Evolutionary conservation across 2,888 invertebrate genomes (phyloP).

Genomic region (Drosophila planitibia): DNA sequence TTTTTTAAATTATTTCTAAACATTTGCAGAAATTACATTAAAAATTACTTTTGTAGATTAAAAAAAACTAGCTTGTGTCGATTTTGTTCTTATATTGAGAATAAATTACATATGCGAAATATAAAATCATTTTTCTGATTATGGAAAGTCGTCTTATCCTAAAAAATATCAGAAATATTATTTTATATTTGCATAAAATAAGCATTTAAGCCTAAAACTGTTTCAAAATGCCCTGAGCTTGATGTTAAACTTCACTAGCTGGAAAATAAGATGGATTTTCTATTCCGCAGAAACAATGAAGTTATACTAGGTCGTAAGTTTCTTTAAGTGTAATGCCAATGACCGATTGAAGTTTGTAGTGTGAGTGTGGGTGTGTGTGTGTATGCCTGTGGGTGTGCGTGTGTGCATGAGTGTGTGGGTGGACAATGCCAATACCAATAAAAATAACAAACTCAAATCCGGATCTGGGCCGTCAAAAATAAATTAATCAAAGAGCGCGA

Average conservation of each 20-base stretch:
- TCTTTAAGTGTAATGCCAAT: conserved; percentile 12
- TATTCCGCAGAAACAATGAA: not conserved
- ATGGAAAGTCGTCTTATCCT: not conserved
- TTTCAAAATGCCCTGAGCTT: not conserved
- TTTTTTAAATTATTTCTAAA: not conserved
- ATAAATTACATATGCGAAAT: not conserved
- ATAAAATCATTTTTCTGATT: not conserved
- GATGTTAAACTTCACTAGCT: not conserved
- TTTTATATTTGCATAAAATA: not conserved
- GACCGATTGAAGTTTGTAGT: conserved; percentile 19
- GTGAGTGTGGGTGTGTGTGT: not conserved
- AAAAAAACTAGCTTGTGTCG: not conserved
- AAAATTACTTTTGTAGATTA: not conserved
- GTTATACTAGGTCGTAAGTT: not conserved
- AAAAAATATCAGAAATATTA: not conserved
- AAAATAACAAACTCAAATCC: conserved; percentile 31
- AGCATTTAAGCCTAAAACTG: not conserved
- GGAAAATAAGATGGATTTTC: not conserved
- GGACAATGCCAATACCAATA: conserved; percentile 21
- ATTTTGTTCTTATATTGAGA: not conserved
- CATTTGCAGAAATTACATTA: not conserved
- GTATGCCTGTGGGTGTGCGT: conserved; percentile 2
- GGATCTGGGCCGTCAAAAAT: conserved; percentile 37
- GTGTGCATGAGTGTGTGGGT: conserved; percentile 4
- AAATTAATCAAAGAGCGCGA: conserved; percentile 62